A percentile compares a stretch with the other conserved stretches of the same genome.
These are phyloP conservation scores for Gymnodraco acuticeps DNA, from an alignment of 2,797 vertebrate species.

Conservation along the genomic window DNA sequence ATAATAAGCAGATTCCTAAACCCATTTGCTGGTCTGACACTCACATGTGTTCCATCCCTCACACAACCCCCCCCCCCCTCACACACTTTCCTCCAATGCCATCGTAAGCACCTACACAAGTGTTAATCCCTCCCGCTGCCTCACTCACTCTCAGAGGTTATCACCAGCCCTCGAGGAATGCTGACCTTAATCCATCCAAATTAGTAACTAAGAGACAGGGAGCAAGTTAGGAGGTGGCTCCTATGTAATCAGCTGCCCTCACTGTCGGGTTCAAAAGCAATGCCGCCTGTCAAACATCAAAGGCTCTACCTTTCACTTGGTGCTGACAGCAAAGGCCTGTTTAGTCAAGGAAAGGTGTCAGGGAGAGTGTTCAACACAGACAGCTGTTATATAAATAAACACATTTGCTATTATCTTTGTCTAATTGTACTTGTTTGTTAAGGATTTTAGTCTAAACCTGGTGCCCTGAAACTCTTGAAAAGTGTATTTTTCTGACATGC, in stretches of 20 bases:
- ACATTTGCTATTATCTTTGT: background rate
- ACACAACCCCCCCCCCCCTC: background rate
- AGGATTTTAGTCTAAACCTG: background rate
- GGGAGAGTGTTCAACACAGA: conserved; percentile 31
- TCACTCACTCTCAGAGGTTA: conserved; percentile 28
- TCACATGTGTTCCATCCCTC: conserved; percentile 1
- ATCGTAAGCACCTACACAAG: conserved; percentile 1
- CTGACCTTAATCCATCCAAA: conserved; percentile 19
- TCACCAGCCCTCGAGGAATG: conserved; percentile 17
- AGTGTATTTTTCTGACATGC: background rate
- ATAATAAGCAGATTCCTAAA: conserved; percentile 8
- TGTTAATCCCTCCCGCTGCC: background rate
- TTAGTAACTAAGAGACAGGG: conserved; percentile 18
- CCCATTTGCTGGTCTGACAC: background rate
- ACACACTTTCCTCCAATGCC: background rate
- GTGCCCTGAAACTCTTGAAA: background rate
- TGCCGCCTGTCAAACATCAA: conserved; percentile 57
- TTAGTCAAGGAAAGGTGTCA: conserved; percentile 34
- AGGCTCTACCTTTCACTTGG: conserved; percentile 55
- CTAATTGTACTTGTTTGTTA: background rate
- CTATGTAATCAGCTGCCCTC: conserved; percentile 49
- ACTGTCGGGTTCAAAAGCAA: conserved; percentile 32
- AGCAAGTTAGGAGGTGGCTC: conserved; percentile 4
- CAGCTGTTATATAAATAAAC: conserved; percentile 46
- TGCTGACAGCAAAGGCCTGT: conserved; percentile 47